Base-by-base conservation (phyloP, 2,113 vertebrate species). In the Desmodus rotundus region DNA sequence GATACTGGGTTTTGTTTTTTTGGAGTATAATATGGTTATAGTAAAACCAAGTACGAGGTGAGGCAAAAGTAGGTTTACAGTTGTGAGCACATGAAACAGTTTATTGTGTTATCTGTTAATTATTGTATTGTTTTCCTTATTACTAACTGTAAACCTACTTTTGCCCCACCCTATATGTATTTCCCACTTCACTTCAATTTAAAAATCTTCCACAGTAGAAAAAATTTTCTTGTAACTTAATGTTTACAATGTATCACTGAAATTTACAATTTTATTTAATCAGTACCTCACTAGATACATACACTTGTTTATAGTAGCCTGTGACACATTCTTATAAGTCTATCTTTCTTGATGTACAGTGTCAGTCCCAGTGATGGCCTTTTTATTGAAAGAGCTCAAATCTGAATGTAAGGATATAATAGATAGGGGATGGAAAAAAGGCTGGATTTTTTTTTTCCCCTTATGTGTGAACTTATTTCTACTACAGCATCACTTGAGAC, bases 391-490 rank as follows among this genome's bases (percentile, higher is more conserved):
- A 80, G 72, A 78, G 16, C 41, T 90, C 94, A 93, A 33, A 82
- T 95, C 43, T 94, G 80, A 95, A 87, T 68, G 80, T 96, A 94
- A 87, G 67, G 36, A 63, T 56, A 24, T 36, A 77, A 52, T 68
- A 58, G 45, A 82, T 56, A 74, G 22, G 38, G 63, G 83, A 56
- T 87, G 24, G 31, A 11, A 26, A n/a, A 90, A 77, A 80, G 80
- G 45, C 5, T 81, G 33, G 22, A 1, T 50, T 56, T 58, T 68
- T 45, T 70, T 80, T 84, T 87, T 50, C 24, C 70, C 58, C 9
- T 65, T 31, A 26, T 26, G 2, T 89, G 47, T 95, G 67, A 81
- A 73, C 91, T 85, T 77, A 73, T 73, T 24, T 89, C 20, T 90
- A 10, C 24, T 63, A 15, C 61, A 81, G 31, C 33, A 70, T 93